These are phyloP conservation scores for Cotesia congregata DNA, from an alignment of 2,888 invertebrate species.

Conservation along the genomic window DNA sequence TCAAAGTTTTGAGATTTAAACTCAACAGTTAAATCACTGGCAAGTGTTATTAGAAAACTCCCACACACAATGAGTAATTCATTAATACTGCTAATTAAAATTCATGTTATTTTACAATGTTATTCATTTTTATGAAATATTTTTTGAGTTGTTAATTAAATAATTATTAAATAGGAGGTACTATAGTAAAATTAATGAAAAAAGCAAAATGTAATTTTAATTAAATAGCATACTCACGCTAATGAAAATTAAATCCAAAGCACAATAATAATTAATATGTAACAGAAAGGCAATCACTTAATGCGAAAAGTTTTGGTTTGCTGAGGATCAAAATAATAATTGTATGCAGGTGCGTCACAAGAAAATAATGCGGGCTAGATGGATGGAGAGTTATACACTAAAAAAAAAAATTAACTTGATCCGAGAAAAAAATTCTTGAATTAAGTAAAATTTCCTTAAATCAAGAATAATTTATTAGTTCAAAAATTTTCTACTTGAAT, in stretches of 20 bases:
- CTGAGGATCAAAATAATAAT: constrained; percentile 33
- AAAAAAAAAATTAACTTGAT: too few relatives aligned
- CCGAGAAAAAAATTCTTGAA: too few relatives aligned
- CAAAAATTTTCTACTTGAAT: too few relatives aligned
- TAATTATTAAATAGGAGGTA: too few relatives aligned
- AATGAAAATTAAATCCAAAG: constrained; percentile 14
- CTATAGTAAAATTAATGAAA: not conserved
- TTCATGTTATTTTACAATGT: not conserved
- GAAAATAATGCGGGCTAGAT: not conserved
- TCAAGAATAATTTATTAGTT: too few relatives aligned
- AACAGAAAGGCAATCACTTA: constrained; percentile 45
- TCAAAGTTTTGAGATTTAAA: not conserved
- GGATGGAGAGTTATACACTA: not conserved
- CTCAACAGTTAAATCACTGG: not conserved
- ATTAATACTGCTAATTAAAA: not conserved
- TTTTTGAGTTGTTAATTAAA: too few relatives aligned
- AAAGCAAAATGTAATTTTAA: not conserved
- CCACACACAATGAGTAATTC: not conserved
- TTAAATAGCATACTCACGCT: constrained; percentile 13
- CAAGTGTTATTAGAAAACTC: not conserved
- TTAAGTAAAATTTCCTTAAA: too few relatives aligned
- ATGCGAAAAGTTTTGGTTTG: constrained; percentile 33
- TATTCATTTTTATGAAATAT: too few relatives aligned
- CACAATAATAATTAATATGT: constrained; percentile 14
- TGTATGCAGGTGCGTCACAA: constrained; percentile 25